A percentile compares a stretch with the other conserved stretches of the same genome.
These are phyloP conservation scores for Lagopus leucura DNA, from an alignment of 2,113 vertebrate species.

Conservation along the genomic window DNA sequence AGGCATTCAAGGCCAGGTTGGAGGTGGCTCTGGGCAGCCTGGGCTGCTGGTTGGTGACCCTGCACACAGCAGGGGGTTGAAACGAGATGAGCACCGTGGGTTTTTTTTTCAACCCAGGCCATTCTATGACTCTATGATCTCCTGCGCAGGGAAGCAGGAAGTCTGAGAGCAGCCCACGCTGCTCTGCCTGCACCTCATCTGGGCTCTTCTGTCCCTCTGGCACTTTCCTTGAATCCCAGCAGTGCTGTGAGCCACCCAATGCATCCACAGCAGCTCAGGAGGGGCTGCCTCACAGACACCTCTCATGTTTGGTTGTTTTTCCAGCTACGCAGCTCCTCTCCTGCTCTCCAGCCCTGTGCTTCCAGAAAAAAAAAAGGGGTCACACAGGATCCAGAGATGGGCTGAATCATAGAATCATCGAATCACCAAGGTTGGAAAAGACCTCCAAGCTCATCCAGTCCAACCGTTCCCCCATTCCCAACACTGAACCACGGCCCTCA, in stretches of 20 bases:
- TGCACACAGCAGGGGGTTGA: no score
- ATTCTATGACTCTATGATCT: neutral
- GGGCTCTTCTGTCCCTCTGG: neutral
- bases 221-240: neutral
- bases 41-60: no score
- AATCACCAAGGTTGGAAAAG: no score
- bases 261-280: neutral
- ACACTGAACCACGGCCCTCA: no score
- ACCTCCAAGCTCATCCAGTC: no score
- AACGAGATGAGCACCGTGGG: no score
- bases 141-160: neutral
- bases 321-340: neutral
- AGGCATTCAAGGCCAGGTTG: no score
- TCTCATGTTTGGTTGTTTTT: neutral
- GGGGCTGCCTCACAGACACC: neutral
- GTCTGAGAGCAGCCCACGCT: no score
- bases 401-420: neutral
- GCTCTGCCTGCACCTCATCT: neutral
- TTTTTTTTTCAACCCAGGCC: no score
- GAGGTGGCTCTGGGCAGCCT: no score
- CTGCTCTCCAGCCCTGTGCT: neutral
- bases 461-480: no score
- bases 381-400: neutral
- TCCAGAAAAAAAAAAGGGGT: neutral
- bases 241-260: neutral